These are phyloP conservation scores for Pheucticus melanocephalus DNA, from an alignment of 2,113 vertebrate species.

Conservation along the genomic window DNA sequence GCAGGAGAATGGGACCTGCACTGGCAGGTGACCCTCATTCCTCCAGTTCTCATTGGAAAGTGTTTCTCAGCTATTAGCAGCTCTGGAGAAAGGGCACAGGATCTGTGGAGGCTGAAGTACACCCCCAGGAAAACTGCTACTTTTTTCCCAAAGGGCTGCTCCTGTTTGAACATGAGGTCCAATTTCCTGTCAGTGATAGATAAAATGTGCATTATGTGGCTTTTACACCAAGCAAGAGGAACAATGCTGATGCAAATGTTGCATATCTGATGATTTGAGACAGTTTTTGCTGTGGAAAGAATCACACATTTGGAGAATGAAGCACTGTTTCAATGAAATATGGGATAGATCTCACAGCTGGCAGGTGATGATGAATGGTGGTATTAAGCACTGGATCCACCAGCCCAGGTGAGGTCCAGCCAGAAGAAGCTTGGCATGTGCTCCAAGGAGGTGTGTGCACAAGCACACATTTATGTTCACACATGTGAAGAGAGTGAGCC, in stretches of 20 bases:
- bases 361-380: neutral
- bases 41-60: neutral
- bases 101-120: neutral
- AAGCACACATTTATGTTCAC: accelerated
- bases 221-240: neutral
- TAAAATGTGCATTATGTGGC: neutral
- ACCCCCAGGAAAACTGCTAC: accelerated
- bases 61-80: neutral
- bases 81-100: neutral
- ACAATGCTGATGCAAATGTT: neutral
- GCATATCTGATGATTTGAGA: accelerated
- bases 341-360: accelerated
- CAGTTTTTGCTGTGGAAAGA: neutral
- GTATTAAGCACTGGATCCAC: too few species aligned
- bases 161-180: neutral
- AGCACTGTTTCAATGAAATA: neutral
- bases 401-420: neutral
- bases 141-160: neutral
- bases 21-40: neutral
- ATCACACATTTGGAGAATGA: neutral
- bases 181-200: neutral
- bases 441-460: neutral
- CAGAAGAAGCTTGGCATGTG: neutral
- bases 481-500: accelerated
- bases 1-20: neutral